Conservation (phyloP, 35 echinoderm and acorn worm genomes). For the Apostichopus japonicus region DNA sequence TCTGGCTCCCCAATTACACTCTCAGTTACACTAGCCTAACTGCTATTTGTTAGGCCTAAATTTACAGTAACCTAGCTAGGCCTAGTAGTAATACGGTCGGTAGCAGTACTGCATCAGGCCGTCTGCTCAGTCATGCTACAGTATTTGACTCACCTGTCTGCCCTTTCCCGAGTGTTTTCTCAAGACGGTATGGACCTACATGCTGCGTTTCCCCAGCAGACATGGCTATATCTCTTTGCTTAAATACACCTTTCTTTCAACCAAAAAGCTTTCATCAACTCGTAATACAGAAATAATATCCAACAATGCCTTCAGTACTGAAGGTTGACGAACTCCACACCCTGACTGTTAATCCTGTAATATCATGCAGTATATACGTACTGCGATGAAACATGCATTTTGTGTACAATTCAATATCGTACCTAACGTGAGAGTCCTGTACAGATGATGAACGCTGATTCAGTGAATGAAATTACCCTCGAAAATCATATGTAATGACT, state of each 20-base stretch:
- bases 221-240: conserved; percentile 53
- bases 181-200: conserved; percentile 95
- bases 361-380: background rate
- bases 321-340: conserved; percentile 54
- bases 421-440: background rate
- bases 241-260: background rate
- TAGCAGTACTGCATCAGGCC: no score
- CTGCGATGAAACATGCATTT: background rate
- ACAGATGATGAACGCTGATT: background rate
- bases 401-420: background rate
- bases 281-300: conserved; percentile 31
- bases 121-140: no score
- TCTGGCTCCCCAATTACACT: no score
- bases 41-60: no score
- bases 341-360: background rate
- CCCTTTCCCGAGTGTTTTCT: conserved; percentile 99
- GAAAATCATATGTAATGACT: conserved; percentile 40
- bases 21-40: no score
- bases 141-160: conserved; percentile 79
- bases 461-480: conserved; percentile 49
- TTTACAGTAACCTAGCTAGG: no score
- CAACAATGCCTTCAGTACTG: background rate
- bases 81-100: no score
- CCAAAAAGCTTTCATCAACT: background rate
- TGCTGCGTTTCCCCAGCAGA: conserved; percentile 88